Percentiles rank a stretch among this genome's conserved stretches.
Evolutionary conservation across 2,888 invertebrate species (phyloP).

Genomic region (Bellardia bayeri): DNA sequence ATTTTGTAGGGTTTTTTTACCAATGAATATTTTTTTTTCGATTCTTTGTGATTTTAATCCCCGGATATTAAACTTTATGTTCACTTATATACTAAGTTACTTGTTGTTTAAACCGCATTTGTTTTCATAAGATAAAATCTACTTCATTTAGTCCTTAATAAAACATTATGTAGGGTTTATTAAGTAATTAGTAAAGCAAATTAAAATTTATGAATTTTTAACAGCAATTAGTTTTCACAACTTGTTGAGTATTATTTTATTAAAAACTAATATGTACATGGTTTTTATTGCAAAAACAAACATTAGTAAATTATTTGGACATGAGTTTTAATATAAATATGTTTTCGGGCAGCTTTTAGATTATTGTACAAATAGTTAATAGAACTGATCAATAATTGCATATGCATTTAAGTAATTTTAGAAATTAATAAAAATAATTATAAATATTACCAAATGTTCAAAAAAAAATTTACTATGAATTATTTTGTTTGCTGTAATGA

Average conservation of each 20-base stretch:
- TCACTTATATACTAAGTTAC: neutral
- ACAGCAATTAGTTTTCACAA: neutral
- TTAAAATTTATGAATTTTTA: neutral
- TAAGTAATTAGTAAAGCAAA: neutral
- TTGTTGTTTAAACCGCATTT: neutral
- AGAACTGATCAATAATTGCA: too few species aligned
- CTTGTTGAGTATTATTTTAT: neutral
- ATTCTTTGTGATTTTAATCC: constrained; percentile 1
- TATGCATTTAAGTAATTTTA: too few species aligned
- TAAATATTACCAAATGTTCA: too few species aligned
- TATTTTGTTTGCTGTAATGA: too few species aligned
- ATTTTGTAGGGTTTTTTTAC: neutral
- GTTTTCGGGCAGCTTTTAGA: too few species aligned
- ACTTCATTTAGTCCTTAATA: neutral
- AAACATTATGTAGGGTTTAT: neutral
- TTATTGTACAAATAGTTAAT: too few species aligned
- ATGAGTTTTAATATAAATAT: too few species aligned
- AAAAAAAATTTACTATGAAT: too few species aligned
- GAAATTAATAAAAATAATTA: too few species aligned
- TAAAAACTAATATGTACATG: neutral
- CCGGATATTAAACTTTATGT: constrained; percentile 29
- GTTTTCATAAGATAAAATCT: neutral
- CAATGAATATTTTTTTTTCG: neutral
- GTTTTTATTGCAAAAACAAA: neutral
- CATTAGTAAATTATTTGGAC: too few species aligned